Percentiles rank a stretch among this genome's conserved stretches.
These are phyloP conservation scores for Corythornis vintsioides DNA, from an alignment of 2,113 vertebrate genomes.

Conservation along the genomic window DNA sequence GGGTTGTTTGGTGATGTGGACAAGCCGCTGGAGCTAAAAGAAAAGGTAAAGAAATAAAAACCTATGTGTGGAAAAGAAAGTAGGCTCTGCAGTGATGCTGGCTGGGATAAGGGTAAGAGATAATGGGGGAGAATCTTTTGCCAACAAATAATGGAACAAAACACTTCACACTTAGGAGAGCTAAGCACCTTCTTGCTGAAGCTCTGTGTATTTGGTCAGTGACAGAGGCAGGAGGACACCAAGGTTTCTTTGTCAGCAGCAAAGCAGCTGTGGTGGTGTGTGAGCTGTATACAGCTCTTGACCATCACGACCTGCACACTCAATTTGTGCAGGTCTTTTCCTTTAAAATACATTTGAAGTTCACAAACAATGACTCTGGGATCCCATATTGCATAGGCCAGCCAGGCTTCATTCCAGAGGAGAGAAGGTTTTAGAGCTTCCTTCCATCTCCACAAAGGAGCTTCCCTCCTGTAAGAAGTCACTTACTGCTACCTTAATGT, in stretches of 20 bases:
- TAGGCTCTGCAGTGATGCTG: neutral
- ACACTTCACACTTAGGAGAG: neutral
- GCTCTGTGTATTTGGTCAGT: neutral
- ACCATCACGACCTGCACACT: neutral
- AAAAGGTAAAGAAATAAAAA: constrained; percentile 30
- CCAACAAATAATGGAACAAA: neutral
- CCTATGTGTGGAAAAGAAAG: constrained; percentile 7
- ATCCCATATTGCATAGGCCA: fast-evolving
- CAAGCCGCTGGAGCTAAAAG: constrained; percentile 48
- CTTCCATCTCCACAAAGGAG: neutral
- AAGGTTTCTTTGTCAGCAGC: neutral
- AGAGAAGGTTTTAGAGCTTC: neutral
- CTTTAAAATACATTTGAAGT: neutral
- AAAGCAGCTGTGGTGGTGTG: neutral
- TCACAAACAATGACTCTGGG: neutral
- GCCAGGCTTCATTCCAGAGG: neutral
- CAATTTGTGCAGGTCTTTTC: neutral
- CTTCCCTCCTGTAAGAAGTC: neutral
- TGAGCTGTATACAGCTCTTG: neutral
- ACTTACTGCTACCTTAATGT: neutral
- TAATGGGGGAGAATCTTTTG: constrained; percentile 12
- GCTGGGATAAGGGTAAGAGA: neutral
- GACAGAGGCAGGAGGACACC: neutral
- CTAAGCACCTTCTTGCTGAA: neutral
- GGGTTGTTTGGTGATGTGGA: constrained; percentile 45